A percentile compares a stretch with the other conserved stretches of the same genome.
phyloP scores from a whole-genome alignment of 2,888 invertebrate species.

The Phalangium opilio region DNA sequence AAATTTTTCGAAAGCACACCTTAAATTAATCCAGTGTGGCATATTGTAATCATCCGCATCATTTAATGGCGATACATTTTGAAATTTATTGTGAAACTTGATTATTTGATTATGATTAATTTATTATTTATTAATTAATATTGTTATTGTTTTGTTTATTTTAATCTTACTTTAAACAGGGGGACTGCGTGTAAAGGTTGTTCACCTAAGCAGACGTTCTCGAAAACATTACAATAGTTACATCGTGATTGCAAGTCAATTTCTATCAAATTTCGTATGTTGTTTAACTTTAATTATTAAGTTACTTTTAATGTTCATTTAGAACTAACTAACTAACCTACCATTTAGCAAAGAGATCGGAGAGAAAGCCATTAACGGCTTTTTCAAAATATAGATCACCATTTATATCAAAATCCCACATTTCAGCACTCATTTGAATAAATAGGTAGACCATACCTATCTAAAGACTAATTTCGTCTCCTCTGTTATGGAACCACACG shows the following conservation, averaged over 20 bases:
- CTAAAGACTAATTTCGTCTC: conserved; percentile 91
- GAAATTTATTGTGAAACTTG: conserved; percentile 75
- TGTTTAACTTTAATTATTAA: too few relatives aligned
- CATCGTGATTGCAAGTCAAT: conserved; percentile 91
- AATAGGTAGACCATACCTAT: conserved; percentile 96
- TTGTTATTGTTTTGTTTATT: not conserved
- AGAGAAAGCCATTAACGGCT: conserved; percentile 89
- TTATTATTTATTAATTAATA: too few relatives aligned
- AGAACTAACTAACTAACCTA: conserved; percentile 51
- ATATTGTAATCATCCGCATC: conserved; percentile 86
- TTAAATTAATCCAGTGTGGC: conserved; percentile 97
- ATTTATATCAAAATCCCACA: conserved; percentile 99
- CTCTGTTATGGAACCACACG: conserved; percentile 84
- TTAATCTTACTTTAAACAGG: conserved; percentile 52
- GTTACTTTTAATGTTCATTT: too few relatives aligned
- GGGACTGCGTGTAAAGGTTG: conserved; percentile 98
- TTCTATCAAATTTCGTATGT: conserved; percentile 47
- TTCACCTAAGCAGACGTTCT: conserved; percentile 96
- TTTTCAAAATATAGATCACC: conserved; percentile 95
- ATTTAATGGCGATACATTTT: conserved; percentile 45
- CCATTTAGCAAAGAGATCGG: conserved; percentile 93
- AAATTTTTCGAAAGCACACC: too few relatives aligned
- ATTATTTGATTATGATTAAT: too few relatives aligned
- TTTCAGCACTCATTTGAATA: conserved; percentile 96
- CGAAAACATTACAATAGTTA: conserved; percentile 92